Percentiles rank a stretch among this genome's conserved stretches.
phyloP scores from a whole-genome alignment of 2,888 invertebrate genomes.

The Eupithecia subumbrata region DNA sequence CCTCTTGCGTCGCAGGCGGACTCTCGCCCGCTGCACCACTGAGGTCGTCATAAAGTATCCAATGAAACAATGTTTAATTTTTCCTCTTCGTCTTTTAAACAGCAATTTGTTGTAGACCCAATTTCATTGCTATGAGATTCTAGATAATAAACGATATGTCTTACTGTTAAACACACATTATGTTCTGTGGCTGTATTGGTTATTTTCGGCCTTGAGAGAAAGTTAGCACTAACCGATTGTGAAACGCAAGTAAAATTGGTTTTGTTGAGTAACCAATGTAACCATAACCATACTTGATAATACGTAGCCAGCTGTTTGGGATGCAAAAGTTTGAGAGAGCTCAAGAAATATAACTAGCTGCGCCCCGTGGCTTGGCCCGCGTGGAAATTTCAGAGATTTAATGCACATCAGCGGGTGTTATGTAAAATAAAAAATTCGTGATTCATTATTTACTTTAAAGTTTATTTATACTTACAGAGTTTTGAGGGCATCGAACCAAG shows the following conservation, averaged over 20 bases:
- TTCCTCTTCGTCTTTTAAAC: not conserved
- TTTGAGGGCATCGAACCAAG: no score
- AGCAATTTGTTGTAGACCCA: not conserved
- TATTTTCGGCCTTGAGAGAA: constrained; percentile 77
- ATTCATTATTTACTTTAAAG: no score
- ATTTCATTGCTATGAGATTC: not conserved
- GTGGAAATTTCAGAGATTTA: no score
- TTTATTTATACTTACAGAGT: no score
- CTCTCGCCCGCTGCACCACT: no score
- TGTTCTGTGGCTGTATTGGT: constrained; percentile 51
- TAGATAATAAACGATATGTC: not conserved
- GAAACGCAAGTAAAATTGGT: constrained; percentile 39
- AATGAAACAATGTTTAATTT: not conserved
- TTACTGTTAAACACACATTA: constrained; percentile 5
- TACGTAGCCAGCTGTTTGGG: constrained; percentile 16
- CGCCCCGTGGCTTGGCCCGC: no score
- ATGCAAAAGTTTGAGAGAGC: not conserved
- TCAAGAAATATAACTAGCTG: no score
- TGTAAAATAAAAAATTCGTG: no score
- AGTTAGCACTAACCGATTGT: constrained; percentile 58
- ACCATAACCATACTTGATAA: constrained; percentile 28
- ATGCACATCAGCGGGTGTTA: no score
- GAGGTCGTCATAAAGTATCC: not conserved
- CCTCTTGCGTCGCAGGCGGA: no score
- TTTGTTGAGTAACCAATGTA: constrained; percentile 36